Evolutionary conservation across 2,888 invertebrate genomes (phyloP).

Genomic region (Quadroppia sp.): DNA sequence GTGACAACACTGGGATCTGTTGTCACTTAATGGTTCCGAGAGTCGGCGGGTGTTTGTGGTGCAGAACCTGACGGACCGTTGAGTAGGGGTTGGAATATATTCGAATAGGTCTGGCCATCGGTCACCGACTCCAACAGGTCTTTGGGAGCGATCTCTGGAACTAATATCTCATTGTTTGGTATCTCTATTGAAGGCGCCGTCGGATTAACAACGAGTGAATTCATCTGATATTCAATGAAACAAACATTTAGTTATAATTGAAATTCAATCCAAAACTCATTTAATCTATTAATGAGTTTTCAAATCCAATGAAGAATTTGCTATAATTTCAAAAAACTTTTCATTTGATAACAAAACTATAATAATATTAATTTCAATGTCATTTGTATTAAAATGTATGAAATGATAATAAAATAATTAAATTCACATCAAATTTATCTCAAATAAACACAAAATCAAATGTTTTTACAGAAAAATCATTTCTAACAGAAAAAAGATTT

Average conservation of each 20-base stretch:
- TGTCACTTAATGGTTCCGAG: too few species aligned
- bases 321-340: not conserved
- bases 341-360: conserved; percentile 7
- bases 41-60: conserved; percentile 17
- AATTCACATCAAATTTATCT: not conserved
- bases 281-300: not conserved
- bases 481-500: not conserved
- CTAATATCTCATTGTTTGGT: not conserved
- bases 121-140: not conserved
- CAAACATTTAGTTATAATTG: not conserved
- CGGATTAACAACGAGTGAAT: too few species aligned
- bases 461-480: too few species aligned
- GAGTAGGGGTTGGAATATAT: conserved; percentile 19
- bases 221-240: not conserved
- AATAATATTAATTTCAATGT: conserved; percentile 19
- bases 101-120: conserved; percentile 14
- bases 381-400: not conserved
- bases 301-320: not conserved
- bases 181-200: conserved; percentile 25
- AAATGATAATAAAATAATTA: not conserved
- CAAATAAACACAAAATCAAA: not conserved
- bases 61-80: conserved; percentile 27
- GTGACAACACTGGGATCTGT: too few species aligned
- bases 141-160: conserved; percentile 9
- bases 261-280: not conserved